Base-by-base conservation (phyloP, 2,797 vertebrate genomes). In the Lepilemur septentrionalis region DNA sequence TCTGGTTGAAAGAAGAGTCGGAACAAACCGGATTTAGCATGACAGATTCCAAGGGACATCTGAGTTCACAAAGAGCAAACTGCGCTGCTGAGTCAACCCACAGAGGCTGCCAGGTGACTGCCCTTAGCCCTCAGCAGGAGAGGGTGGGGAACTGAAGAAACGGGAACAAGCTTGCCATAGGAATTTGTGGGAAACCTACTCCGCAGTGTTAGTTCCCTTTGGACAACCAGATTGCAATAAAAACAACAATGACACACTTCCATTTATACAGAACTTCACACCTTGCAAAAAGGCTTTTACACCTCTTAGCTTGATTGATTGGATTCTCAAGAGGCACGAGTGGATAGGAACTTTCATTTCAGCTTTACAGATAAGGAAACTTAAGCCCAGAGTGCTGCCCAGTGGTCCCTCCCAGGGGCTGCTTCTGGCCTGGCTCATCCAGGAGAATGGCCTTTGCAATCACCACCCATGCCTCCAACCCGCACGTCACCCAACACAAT, bases 1-100 rank as follows among this genome's bases (percentile, higher is more conserved):
- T 85, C 83, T 32, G 50, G 63, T 90, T 32, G 46, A 93, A 82
- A 93, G 92, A 94, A 25, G 81, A 85, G 28, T 82, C 30, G 10
- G 88, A 95, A 89, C 67, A 85, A 83, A 80, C 95, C 59, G 75
- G 88, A 80, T 93, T 83, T 72, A 79, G 67, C 30, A 15, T 0
- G 1, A 7, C 28, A 52, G 69, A 50, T 87, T 87, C 69, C 61
- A 69, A 96, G 88, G 69, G 90, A 67, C 85, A 76, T 30, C 25
- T 85, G 69, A 96, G 78, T 94, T 93, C 88, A 52, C 12, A 38
- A 84, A 46, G 43, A 84, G 88, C 7, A 7, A 65, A 9, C 0
- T 30, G n/a, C 4, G 11, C n/a, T 43, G 67, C 80, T 85, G 78
- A 83, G 73, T 79, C 43, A 86, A 5, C 3, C 15, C 0, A 0